phyloP scores from a whole-genome alignment of 1,140 invertebrate species.

The Lucilia cuprina region DNA sequence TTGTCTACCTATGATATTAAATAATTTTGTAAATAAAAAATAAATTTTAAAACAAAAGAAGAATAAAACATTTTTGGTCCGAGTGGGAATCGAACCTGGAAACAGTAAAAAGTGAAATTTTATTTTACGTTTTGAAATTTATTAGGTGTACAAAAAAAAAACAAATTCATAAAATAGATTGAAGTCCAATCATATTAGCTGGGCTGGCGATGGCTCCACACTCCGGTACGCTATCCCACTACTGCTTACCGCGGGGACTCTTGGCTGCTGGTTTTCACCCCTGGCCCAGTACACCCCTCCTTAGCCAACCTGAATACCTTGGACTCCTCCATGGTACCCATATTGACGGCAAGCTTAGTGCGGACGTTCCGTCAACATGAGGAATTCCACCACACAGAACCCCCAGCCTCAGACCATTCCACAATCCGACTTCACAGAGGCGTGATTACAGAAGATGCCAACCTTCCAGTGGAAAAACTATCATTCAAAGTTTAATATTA shows the following conservation, averaged over 20 bases:
- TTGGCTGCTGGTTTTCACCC: slow-evolving; percentile 96
- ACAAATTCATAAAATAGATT: not conserved
- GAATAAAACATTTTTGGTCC: too few species aligned
- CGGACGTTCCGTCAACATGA: slow-evolving; percentile 76
- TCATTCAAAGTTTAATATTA: not conserved
- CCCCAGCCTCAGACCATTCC: slow-evolving; percentile 40
- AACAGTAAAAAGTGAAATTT: too few species aligned
- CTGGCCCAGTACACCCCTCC: slow-evolving; percentile 95
- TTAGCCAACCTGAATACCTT: slow-evolving; percentile 86
- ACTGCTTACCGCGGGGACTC: slow-evolving; percentile 95
- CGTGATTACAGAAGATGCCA: slow-evolving; percentile 43
- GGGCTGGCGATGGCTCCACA: slow-evolving; percentile 69
- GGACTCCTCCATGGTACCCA: slow-evolving; percentile 83
- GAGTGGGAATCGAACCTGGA: too few species aligned
- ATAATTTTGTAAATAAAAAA: too few species aligned
- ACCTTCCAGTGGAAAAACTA: slow-evolving; percentile 37
- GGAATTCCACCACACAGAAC: slow-evolving; percentile 37
- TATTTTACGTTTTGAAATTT: too few species aligned
- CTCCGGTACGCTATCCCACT: slow-evolving; percentile 97
- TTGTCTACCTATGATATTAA: not conserved
- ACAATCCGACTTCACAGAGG: slow-evolving; percentile 42
- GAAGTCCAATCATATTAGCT: slow-evolving; percentile 37
- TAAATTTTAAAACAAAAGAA: too few species aligned
- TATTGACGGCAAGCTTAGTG: slow-evolving; percentile 92
- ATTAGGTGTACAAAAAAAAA: too few species aligned